These are phyloP conservation scores for Odocoileus hemionus DNA, from an alignment of 2,113 vertebrate genomes.

Conservation along the genomic window DNA sequence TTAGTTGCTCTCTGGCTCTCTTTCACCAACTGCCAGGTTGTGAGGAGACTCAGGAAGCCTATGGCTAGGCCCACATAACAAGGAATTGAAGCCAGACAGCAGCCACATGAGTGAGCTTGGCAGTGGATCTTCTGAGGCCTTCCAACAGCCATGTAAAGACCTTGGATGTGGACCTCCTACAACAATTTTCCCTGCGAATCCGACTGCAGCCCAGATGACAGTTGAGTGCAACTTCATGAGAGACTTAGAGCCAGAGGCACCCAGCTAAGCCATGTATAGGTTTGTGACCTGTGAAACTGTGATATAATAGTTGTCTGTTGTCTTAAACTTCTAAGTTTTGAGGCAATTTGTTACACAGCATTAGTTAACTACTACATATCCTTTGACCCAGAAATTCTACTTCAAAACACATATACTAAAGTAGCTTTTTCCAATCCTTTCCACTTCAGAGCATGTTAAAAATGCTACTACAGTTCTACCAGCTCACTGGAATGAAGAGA, in stretches of 20 bases:
- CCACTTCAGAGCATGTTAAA: constrained; percentile 4
- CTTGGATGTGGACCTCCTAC: neutral
- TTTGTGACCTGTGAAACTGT: neutral
- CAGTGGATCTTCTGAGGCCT: neutral
- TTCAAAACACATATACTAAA: neutral
- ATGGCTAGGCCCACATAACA: neutral
- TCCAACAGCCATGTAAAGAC: neutral
- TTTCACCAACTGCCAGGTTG: neutral
- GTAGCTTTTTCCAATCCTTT: neutral
- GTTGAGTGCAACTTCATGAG: neutral
- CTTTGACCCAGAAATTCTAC: constrained; percentile 11
- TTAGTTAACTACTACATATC: neutral
- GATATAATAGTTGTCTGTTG: neutral
- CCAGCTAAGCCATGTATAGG: neutral
- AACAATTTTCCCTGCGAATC: neutral
- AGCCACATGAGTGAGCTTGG: neutral
- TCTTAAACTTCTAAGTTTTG: neutral
- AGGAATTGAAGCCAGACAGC: neutral
- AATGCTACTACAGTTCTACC: neutral
- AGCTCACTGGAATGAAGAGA: neutral
- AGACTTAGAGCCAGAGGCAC: neutral
- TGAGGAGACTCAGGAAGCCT: neutral
- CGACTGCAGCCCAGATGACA: neutral
- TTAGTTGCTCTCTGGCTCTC: neutral
- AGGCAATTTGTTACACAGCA: neutral